phyloP scores from a whole-genome alignment of 2,113 vertebrate species.

The Garra rufa region DNA sequence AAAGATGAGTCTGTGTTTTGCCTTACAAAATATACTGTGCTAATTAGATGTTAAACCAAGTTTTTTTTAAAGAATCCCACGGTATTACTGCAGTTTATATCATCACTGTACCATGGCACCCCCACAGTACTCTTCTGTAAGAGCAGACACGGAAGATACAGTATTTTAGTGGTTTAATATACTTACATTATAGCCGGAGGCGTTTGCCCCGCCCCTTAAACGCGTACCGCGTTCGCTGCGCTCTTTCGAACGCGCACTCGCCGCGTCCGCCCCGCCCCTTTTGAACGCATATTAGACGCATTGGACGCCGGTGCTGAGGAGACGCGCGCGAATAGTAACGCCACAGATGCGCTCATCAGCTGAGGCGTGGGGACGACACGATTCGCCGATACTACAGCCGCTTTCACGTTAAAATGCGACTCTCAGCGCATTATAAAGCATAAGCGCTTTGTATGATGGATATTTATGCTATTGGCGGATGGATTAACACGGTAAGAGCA shows the following conservation, averaged over 20 bases:
- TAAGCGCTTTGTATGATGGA: slow-evolving; percentile 61
- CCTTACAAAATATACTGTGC: no score
- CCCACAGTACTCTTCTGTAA: neutral
- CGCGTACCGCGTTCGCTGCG: slow-evolving; percentile 8
- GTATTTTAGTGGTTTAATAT: neutral
- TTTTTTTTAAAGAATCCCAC: neutral
- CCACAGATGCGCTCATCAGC: slow-evolving; percentile 68
- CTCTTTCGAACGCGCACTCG: slow-evolving; percentile 46
- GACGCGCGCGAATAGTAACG: slow-evolving; percentile 49
- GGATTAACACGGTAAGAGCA: slow-evolving; percentile 71
- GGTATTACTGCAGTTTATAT: neutral
- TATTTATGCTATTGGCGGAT: slow-evolving; percentile 44
- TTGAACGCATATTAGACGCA: slow-evolving; percentile 55
- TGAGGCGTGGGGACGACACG: slow-evolving; percentile 41
- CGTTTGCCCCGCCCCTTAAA: neutral
- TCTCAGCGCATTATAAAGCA: slow-evolving; percentile 66
- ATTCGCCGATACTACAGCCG: slow-evolving; percentile 58
- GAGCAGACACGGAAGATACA: neutral
- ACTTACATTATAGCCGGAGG: neutral
- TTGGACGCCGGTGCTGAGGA: slow-evolving; percentile 56
- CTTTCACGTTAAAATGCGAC: slow-evolving; percentile 61
- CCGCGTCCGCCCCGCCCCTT: slow-evolving; percentile 53
- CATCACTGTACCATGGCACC: neutral
- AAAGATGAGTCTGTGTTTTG: no score
- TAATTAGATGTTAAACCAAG: neutral